Percentiles rank a stretch among this genome's conserved stretches.
Conservation (phyloP, 2,113 vertebrate species). For the Poecilia latipinna region DNA sequence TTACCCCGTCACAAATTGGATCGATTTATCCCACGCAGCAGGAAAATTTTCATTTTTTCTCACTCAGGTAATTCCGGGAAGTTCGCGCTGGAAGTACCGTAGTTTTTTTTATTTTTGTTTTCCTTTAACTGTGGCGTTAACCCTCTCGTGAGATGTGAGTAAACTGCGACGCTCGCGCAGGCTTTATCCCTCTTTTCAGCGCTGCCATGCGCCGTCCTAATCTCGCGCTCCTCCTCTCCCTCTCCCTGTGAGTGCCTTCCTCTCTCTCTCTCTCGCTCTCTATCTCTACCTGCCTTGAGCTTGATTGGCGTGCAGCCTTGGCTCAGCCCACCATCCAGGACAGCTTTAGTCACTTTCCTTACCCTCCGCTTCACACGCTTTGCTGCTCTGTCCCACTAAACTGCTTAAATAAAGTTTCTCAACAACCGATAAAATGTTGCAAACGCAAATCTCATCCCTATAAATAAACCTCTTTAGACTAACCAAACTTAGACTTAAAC, state of each 20-base stretch:
- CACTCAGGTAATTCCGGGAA: constrained; percentile 36
- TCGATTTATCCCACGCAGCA: constrained; percentile 17
- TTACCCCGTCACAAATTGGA: constrained; percentile 30
- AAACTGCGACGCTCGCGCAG: constrained; percentile 67
- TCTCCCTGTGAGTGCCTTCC: constrained; percentile 18
- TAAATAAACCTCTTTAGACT: not conserved
- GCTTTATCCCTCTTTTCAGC: constrained; percentile 74
- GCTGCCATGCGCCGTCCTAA: constrained; percentile 58
- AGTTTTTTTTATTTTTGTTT: not conserved
- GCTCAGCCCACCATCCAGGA: constrained; percentile 61
- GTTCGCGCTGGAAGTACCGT: not conserved
- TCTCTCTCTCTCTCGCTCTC: constrained; percentile 26
- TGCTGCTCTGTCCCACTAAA: constrained; percentile 5
- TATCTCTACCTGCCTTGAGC: constrained; percentile 42
- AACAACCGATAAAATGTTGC: constrained; percentile 38
- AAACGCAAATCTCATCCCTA: constrained; percentile 36
- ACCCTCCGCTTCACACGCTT: not conserved
- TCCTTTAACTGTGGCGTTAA: constrained; percentile 27
- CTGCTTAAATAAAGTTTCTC: constrained; percentile 52
- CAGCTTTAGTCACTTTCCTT: constrained; percentile 12
- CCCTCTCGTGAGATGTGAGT: constrained; percentile 64
- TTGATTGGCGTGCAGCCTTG: constrained; percentile 77
- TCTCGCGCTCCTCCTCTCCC: constrained; percentile 44
- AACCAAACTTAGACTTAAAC: not conserved
- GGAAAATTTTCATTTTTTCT: constrained; percentile 32